Base-by-base conservation (phyloP, 2,888 invertebrate genomes). In the Buathra laborator region DNA sequence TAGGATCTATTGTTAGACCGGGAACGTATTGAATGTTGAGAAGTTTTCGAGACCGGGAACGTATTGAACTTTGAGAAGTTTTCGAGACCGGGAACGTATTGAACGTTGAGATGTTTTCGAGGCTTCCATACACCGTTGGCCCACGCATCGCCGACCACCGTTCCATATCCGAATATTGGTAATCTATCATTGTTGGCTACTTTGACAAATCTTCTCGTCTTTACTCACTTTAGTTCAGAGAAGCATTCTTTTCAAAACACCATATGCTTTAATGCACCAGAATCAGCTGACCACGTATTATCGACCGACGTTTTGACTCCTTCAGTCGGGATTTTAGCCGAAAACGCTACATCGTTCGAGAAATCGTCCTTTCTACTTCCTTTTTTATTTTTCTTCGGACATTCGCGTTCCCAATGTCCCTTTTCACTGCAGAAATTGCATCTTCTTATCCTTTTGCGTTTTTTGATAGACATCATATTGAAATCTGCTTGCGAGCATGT, bases 241-340 rank as follows among this genome's bases (percentile, higher is more conserved):
- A 89, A 89, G 81, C 84, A 87, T 5, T 79, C 68, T 19, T 80
- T 75, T 72, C 86, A 44, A 24, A 62, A 12, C 2, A 85, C 84
- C 88, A 89, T 89, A 66, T 87, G 87, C 51, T 87, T 62, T 48
- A 85, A 85, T 4, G 88, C 88, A 24, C 88, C 85, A 16, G 87
- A 88, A 74, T 89, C 88, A 56, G 79, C 83, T 14, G 85, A 81
- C 87, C 87, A 89, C 37, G 84, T 72, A 6, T 81, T 53, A 46
- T 71, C 48, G 37, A 37, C 37, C 6, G 37, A 19, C 19, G 19
- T 19, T 19, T 19, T 6, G 2, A 37, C 37, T 5, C 37, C 6
- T 6, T 37, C 1, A 37, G 6, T 37, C 37, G 5, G 2, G 37
- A 37, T 37, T 37, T 37, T 37, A 19, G 19, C 19, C 19, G 19